A percentile compares a stretch with the other conserved stretches of the same genome.
These are phyloP conservation scores for Peribatodes rhomboidaria DNA, from an alignment of 2,888 invertebrate genomes.

Conservation along the genomic window DNA sequence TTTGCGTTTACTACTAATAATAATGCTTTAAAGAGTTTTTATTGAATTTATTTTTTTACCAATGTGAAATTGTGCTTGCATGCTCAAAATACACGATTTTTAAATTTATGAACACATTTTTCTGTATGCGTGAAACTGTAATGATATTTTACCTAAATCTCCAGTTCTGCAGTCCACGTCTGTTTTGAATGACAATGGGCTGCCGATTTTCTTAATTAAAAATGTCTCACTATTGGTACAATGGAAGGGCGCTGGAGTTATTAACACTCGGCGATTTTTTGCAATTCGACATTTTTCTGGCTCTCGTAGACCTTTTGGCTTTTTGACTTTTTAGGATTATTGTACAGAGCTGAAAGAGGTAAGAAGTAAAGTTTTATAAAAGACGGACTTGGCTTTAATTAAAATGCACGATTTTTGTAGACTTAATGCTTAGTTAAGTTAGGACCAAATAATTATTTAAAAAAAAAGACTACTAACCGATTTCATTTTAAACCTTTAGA, in stretches of 20 bases:
- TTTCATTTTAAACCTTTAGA: no score
- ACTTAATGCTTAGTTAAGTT: background rate
- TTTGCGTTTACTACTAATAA: no score
- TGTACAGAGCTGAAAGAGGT: background rate
- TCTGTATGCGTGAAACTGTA: background rate
- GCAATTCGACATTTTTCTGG: constrained; percentile 24
- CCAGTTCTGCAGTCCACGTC: constrained; percentile 23
- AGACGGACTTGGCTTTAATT: background rate
- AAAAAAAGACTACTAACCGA: background rate
- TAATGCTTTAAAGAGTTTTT: no score
- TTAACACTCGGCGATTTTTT: constrained; percentile 46
- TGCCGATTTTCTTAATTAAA: constrained; percentile 83
- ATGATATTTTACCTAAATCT: background rate
- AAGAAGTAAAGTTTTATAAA: background rate
- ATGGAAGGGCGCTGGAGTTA: constrained; percentile 48
- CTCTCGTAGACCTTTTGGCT: constrained; percentile 4
- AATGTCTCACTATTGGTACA: constrained; percentile 77
- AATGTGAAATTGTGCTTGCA: no score
- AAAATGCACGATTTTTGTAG: background rate
- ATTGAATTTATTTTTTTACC: no score
- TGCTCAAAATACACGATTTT: no score
- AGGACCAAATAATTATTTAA: background rate
- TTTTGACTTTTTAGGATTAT: constrained; percentile 3
- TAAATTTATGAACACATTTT: no score
- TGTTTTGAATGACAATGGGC: constrained; percentile 59